phyloP scores from a whole-genome alignment of 2,888 invertebrate genomes.

The Lamproptera curius region DNA sequence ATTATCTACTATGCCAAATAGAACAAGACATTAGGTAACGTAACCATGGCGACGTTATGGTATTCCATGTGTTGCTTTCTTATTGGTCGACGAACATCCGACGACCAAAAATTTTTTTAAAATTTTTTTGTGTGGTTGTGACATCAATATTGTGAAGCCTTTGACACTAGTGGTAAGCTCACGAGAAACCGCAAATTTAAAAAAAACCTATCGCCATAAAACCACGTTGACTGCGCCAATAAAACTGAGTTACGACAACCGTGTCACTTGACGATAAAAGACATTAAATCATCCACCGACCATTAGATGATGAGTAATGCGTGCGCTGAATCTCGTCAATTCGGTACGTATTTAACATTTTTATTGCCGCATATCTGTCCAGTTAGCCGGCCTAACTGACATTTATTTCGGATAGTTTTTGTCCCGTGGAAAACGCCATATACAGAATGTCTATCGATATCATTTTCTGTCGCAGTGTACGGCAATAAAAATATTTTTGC shows the following conservation, averaged over 20 bases:
- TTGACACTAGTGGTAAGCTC: conserved; percentile 52
- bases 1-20: conserved; percentile 46
- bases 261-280: conserved; percentile 75
- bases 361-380: conserved; percentile 70
- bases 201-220: conserved; percentile 67
- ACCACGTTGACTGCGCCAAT: conserved; percentile 69
- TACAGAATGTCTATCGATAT: conserved; percentile 51
- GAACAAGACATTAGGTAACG: too few relatives aligned
- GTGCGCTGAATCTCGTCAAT: conserved; percentile 70
- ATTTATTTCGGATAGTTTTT: conserved; percentile 55
- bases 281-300: conserved; percentile 75
- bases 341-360: conserved; percentile 69
- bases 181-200: conserved; percentile 49
- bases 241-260: conserved; percentile 73
- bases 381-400: conserved; percentile 62
- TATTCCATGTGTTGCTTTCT: too few relatives aligned
- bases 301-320: conserved; percentile 76
- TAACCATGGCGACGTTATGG: too few relatives aligned
- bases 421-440: conserved; percentile 43
- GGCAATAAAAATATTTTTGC: conserved; percentile 68
- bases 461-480: conserved; percentile 58
- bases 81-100: too few relatives aligned
- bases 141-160: conserved; percentile 41
- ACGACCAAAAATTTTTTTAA: too few relatives aligned
- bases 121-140: conserved; percentile 39